Evolutionary conservation across 2,797 vertebrate species (phyloP).

Genomic region (Pipistrellus pygmaeus): DNA sequence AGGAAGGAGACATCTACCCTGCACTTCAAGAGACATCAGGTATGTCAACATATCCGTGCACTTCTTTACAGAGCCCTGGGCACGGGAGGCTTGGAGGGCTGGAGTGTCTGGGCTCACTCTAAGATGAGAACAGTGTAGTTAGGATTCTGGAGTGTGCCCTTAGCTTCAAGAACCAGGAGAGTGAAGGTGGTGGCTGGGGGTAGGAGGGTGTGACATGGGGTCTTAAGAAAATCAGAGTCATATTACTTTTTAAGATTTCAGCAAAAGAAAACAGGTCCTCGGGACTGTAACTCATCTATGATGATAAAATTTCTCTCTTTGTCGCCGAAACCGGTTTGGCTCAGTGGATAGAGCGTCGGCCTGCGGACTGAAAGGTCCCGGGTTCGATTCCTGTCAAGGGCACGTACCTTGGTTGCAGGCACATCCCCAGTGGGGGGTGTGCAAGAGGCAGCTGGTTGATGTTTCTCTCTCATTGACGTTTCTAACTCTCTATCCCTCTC

Average conservation of each 20-base stretch:
- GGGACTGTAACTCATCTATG: neutral
- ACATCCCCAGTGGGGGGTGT: no score
- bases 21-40: neutral
- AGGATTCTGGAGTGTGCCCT: neutral
- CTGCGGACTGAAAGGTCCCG: no score
- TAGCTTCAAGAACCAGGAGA: neutral
- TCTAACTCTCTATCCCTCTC: no score
- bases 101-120: neutral
- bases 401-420: no score
- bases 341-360: no score
- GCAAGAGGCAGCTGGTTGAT: no score
- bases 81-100: neutral
- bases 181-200: neutral
- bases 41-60: no score
- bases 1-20: neutral
- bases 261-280: neutral
- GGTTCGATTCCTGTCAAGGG: no score
- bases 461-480: no score
- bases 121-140: neutral
- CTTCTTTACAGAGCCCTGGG: neutral
- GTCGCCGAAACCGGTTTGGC: no score
- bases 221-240: neutral
- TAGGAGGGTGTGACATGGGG: no score
- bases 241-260: conserved; percentile 16
- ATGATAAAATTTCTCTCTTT: neutral